Evolutionary conservation across 2,888 invertebrate genomes (phyloP).

Genomic region (Ectobius pallidus): DNA sequence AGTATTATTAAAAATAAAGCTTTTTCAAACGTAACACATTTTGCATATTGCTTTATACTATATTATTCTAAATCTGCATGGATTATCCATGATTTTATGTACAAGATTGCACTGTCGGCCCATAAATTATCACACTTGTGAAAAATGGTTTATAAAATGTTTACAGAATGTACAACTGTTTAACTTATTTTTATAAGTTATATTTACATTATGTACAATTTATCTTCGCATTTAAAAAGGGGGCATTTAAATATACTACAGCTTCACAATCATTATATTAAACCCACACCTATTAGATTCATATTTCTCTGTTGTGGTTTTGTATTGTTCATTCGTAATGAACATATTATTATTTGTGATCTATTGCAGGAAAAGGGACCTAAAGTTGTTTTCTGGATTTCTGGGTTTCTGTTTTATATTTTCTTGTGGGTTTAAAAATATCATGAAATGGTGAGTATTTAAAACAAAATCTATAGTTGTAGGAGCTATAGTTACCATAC

Average conservation of each 20-base stretch:
- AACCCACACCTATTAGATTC: no score
- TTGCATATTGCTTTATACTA: no score
- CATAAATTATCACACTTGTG: constrained; percentile 34
- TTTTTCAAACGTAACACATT: no score
- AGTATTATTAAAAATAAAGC: no score
- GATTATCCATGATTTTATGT: constrained; percentile 24
- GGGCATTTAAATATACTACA: not conserved
- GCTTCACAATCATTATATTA: not conserved
- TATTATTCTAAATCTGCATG: not conserved
- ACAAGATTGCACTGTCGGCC: constrained; percentile 47
- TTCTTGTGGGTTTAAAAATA: no score
- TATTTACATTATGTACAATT: constrained; percentile 7
- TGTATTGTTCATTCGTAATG: not conserved
- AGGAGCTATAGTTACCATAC: no score
- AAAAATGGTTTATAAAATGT: not conserved
- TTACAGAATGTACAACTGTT: not conserved
- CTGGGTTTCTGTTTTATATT: no score
- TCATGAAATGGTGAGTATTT: no score
- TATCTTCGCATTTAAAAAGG: not conserved
- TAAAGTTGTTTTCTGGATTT: no score
- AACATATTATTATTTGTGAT: not conserved
- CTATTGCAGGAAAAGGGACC: not conserved
- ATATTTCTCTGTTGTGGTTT: not conserved
- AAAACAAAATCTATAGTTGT: no score
- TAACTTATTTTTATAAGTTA: not conserved